Conservation (phyloP, 2,797 vertebrate species). For the Falco novaeseelandiae region DNA sequence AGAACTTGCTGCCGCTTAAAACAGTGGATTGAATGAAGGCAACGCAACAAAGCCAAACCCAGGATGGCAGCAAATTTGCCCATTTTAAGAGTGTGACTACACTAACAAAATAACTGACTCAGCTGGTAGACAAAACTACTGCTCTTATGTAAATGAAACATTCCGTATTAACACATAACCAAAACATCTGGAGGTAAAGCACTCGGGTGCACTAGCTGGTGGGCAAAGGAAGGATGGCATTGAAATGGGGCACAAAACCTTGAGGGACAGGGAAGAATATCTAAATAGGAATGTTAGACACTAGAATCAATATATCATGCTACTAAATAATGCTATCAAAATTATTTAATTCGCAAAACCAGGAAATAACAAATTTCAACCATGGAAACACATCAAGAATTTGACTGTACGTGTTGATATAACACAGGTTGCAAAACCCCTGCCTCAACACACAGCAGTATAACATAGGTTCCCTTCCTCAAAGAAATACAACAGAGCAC, state of each 20-base stretch:
- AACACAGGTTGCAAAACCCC: not conserved
- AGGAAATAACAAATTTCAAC: not conserved
- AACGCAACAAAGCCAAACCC: not conserved
- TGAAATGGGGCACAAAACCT: not conserved
- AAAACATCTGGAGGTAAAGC: not conserved
- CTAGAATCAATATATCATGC: not conserved
- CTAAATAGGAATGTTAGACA: not conserved
- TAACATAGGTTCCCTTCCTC: not conserved
- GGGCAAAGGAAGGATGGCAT: not conserved
- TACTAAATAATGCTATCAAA: not conserved
- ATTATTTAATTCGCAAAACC: not conserved
- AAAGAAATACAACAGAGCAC: not conserved
- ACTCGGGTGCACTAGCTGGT: not conserved
- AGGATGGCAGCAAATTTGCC: not conserved
- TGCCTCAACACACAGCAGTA: not conserved
- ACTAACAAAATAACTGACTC: not conserved
- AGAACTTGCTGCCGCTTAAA: not conserved
- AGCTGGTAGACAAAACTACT: not conserved
- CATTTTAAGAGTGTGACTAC: not conserved
- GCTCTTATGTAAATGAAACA: not conserved
- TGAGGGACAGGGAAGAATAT: not conserved
- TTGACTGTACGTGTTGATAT: rapidly evolving
- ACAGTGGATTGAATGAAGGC: not conserved
- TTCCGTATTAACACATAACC: not conserved
- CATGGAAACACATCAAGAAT: not conserved